These are phyloP conservation scores for Frankliniella intonsa DNA, from an alignment of 2,888 invertebrate species.

Conservation along the genomic window DNA sequence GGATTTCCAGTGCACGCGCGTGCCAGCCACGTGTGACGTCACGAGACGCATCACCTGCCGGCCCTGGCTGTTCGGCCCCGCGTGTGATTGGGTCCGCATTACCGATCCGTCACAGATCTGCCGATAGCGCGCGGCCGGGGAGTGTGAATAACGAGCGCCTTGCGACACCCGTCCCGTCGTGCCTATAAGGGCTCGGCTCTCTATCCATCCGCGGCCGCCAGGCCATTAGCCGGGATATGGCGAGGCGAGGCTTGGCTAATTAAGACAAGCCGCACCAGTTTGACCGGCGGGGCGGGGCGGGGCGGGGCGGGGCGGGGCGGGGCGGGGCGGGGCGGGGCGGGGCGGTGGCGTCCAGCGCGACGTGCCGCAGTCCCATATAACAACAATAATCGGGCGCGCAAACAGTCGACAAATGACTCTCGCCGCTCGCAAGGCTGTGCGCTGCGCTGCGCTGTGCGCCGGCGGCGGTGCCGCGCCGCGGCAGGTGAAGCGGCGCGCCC, in stretches of 20 bases:
- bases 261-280: conserved; percentile 9
- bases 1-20: no score
- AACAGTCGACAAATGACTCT: neutral
- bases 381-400: neutral
- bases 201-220: no score
- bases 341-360: neutral
- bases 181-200: no score
- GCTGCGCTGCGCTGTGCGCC: neutral
- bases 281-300: neutral
- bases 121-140: no score
- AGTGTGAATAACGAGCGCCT: no score
- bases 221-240: no score
- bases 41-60: no score
- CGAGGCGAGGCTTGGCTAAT: neutral
- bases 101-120: no score
- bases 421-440: neutral
- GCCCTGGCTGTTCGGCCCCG: no score
- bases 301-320: neutral
- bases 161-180: no score
- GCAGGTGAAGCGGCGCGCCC: conserved; percentile 7
- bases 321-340: neutral
- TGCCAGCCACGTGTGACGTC: no score
- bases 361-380: neutral
- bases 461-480: neutral
- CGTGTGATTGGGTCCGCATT: no score